Evolutionary conservation across 2,113 vertebrate genomes (phyloP).

Genomic region (Macquaria ambigua): DNA sequence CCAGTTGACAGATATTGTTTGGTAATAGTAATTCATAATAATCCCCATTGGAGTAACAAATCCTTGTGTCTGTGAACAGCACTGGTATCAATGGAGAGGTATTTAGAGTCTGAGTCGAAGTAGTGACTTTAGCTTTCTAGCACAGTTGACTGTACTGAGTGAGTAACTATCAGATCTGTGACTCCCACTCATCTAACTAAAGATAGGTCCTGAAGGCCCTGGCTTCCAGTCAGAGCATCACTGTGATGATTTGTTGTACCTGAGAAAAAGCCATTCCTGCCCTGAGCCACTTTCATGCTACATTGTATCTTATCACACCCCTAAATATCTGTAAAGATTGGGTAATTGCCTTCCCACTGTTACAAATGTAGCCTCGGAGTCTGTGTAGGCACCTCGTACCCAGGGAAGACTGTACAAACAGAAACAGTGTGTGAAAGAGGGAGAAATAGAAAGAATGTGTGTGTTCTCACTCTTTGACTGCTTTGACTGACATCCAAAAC

Average conservation of each 20-base stretch:
- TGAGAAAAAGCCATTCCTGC: conserved; percentile 25
- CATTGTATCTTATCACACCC: conserved; percentile 58
- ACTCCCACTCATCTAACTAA: conserved; percentile 54
- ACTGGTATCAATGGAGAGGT: conserved; percentile 18
- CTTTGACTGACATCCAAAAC: conserved; percentile 22
- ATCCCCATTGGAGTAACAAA: background rate
- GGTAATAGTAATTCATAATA: background rate
- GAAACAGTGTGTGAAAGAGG: conserved; percentile 13
- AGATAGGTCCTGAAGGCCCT: conserved; percentile 45
- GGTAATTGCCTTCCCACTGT: conserved; percentile 60
- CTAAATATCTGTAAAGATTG: conserved; percentile 70
- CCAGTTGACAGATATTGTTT: no score
- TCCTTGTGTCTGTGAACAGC: conserved; percentile 17
- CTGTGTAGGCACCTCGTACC: conserved; percentile 31
- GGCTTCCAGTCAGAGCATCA: conserved; percentile 7
- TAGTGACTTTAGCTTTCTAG: conserved; percentile 34
- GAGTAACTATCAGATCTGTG: conserved; percentile 52
- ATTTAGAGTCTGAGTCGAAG: conserved; percentile 46
- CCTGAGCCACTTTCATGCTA: conserved; percentile 69
- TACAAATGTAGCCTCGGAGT: conserved; percentile 33
- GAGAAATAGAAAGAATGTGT: background rate
- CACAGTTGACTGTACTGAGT: conserved; percentile 14
- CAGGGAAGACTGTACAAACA: conserved; percentile 22
- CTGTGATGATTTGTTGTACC: conserved; percentile 50
- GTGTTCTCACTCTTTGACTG: background rate